phyloP scores from a whole-genome alignment of 2,113 vertebrate species.

The Triplophysa dalaica region DNA sequence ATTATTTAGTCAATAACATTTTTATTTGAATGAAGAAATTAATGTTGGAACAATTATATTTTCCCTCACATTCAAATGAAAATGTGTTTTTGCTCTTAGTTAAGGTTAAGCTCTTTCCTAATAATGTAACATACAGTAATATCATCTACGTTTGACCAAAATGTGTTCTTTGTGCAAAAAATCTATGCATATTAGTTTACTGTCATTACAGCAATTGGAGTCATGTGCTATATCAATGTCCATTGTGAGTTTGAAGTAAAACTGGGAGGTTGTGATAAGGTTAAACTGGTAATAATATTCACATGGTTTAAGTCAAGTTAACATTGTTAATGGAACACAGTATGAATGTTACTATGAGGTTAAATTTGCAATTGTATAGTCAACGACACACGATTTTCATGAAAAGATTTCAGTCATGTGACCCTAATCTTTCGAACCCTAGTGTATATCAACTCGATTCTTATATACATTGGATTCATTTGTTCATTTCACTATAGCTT shows the following conservation, averaged over 20 bases:
- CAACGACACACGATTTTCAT: neutral
- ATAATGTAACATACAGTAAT: neutral
- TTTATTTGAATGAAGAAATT: too few relatives aligned
- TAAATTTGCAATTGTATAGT: neutral
- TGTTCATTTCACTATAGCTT: neutral
- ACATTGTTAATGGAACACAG: neutral
- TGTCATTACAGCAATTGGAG: slow-evolving; percentile 16
- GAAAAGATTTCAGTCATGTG: too few relatives aligned
- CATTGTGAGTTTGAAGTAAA: slow-evolving; percentile 35
- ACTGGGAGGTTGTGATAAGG: slow-evolving; percentile 52
- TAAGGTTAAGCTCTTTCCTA: too few relatives aligned
- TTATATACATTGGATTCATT: too few relatives aligned
- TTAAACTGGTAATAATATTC: slow-evolving; percentile 35
- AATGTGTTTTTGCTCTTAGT: too few relatives aligned
- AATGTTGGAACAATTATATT: too few relatives aligned
- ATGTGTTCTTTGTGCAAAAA: neutral
- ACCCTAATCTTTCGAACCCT: too few relatives aligned
- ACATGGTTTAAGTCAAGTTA: slow-evolving; percentile 28
- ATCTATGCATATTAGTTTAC: neutral
- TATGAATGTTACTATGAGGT: neutral
- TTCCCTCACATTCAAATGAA: too few relatives aligned
- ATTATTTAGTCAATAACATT: too few relatives aligned
- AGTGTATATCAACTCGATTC: too few relatives aligned
- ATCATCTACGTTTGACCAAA: neutral
- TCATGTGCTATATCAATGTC: slow-evolving; percentile 30